Conservation (phyloP, 2,888 invertebrate genomes). For the Oxytorus armatus region DNA sequence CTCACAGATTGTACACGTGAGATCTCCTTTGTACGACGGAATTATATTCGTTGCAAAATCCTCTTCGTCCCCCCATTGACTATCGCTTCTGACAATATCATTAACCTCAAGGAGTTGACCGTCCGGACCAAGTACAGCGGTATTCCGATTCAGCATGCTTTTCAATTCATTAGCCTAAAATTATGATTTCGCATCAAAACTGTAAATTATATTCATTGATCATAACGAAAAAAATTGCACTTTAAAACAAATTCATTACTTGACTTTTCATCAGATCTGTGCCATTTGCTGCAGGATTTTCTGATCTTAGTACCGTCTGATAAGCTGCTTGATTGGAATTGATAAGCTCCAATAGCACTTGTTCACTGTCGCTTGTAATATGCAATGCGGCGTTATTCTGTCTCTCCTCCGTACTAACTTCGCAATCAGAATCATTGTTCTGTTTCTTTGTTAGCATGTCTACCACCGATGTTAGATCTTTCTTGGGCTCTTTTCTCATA, state of each 20-base stretch:
- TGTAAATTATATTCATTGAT: background rate
- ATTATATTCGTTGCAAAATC: slow-evolving; percentile 35
- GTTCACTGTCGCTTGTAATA: slow-evolving; percentile 62
- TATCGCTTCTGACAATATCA: slow-evolving; percentile 59
- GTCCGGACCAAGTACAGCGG: slow-evolving; percentile 88
- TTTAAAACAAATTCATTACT: slow-evolving; percentile 81
- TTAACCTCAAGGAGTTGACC: slow-evolving; percentile 86
- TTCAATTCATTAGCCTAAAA: slow-evolving; percentile 87
- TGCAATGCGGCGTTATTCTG: slow-evolving; percentile 23
- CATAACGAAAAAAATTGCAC: background rate
- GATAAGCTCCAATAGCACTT: slow-evolving; percentile 85
- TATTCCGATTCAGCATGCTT: slow-evolving; percentile 85
- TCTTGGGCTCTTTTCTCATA: slow-evolving; percentile 68
- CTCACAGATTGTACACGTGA: slow-evolving; percentile 75
- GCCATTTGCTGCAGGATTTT: slow-evolving; percentile 80
- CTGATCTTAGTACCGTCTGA: slow-evolving; percentile 86
- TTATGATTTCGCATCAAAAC: background rate
- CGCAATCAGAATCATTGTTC: slow-evolving; percentile 42
- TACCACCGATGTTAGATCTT: slow-evolving; percentile 75
- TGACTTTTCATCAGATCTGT: slow-evolving; percentile 87
- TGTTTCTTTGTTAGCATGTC: slow-evolving; percentile 73
- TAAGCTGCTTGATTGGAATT: slow-evolving; percentile 88
- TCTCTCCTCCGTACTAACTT: background rate
- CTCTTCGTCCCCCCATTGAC: slow-evolving; percentile 54
- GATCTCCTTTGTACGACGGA: slow-evolving; percentile 37